Evolutionary conservation across 2,113 vertebrate genomes (phyloP).

Genomic region (Dasyurus viverrinus): DNA sequence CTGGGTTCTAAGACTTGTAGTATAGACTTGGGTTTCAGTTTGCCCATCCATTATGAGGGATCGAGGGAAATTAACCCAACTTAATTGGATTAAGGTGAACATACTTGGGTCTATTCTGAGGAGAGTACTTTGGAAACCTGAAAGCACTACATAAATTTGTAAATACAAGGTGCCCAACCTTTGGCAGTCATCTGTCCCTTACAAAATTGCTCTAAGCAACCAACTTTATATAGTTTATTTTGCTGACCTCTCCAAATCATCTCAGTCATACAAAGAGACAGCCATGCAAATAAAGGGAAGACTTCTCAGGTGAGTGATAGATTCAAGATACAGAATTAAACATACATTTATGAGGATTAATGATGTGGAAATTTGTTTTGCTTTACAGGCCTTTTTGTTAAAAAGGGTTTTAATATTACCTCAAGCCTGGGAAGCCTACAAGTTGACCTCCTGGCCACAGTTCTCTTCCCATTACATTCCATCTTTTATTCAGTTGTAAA

Average conservation of each 20-base stretch:
- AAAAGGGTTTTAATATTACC: not conserved
- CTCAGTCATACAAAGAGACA: not conserved
- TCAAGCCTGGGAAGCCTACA: not conserved
- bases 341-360: not conserved
- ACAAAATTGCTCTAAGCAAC: not conserved
- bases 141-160: not conserved
- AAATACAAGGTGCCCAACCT: not conserved
- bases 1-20: not conserved
- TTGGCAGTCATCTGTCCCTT: not conserved
- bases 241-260: not conserved
- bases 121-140: not conserved
- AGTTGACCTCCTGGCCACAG: not conserved
- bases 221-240: too few relatives aligned
- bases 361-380: not conserved
- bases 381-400: not conserved
- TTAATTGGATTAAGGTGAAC: too few relatives aligned
- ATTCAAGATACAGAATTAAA: not conserved
- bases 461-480: not conserved
- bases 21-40: not conserved
- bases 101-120: not conserved
- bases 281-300: not conserved
- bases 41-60: not conserved
- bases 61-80: not conserved
- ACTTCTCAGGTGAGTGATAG: not conserved
- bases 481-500: not conserved